A percentile compares a stretch with the other conserved stretches of the same genome.
Conservation (phyloP, 2,797 vertebrate species). For the Pseudochaenichthys georgianus region DNA sequence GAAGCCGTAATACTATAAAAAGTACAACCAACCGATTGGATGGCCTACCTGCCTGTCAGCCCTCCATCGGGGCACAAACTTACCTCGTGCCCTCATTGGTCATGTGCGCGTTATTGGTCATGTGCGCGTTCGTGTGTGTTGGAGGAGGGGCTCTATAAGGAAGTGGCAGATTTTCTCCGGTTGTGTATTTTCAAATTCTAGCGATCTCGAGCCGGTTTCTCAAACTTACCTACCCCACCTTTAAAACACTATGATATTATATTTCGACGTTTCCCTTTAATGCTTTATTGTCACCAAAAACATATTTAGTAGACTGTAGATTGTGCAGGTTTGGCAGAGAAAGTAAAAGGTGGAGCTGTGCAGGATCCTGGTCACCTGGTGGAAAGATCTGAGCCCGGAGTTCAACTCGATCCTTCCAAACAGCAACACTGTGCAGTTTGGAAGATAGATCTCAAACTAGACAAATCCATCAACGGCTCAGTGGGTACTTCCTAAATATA, state of each 20-base stretch:
- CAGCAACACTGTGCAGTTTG: conserved; percentile 82
- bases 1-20: too few relatives aligned
- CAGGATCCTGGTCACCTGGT: conserved; percentile 72
- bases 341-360: conserved; percentile 47
- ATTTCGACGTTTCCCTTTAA: conserved; percentile 7
- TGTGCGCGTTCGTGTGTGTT: too few relatives aligned
- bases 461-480: conserved; percentile 84
- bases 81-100: too few relatives aligned
- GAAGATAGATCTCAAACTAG: conserved; percentile 77
- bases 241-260: not conserved
- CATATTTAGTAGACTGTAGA: conserved; percentile 4
- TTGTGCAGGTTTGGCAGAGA: conserved; percentile 19
- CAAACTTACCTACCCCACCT: too few relatives aligned
- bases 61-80: too few relatives aligned
- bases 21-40: too few relatives aligned
- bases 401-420: conserved; percentile 77
- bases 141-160: too few relatives aligned
- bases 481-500: conserved; percentile 89
- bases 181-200: too few relatives aligned
- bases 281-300: conserved; percentile 18
- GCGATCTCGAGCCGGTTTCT: too few relatives aligned
- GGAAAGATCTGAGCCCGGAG: conserved; percentile 70
- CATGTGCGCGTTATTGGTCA: too few relatives aligned
- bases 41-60: too few relatives aligned
- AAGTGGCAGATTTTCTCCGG: too few relatives aligned